Evolutionary conservation across 2,888 invertebrate species (phyloP).

Genomic region (Alitta virens): DNA sequence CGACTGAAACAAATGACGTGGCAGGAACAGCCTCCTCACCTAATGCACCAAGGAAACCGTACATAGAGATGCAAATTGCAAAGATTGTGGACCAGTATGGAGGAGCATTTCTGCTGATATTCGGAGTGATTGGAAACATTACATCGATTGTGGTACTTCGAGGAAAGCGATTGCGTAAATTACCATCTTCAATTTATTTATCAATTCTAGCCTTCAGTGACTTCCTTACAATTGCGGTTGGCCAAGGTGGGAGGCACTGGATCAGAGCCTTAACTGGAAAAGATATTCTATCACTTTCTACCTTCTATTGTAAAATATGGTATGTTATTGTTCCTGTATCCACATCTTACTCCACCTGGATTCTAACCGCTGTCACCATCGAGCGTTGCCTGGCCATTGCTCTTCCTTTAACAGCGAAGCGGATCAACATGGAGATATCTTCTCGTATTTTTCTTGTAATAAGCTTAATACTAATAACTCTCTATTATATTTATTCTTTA

Average conservation of each 20-base stretch:
- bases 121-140: slow-evolving; percentile 9
- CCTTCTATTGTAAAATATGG: slow-evolving; percentile 13
- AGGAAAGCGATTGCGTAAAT: not conserved
- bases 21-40: no score
- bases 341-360: slow-evolving; percentile 3
- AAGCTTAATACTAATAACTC: not conserved
- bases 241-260: slow-evolving; percentile 8
- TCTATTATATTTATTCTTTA: not conserved
- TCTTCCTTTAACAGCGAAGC: not conserved
- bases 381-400: slow-evolving; percentile 8
- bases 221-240: not conserved
- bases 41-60: no score
- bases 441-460: not conserved
- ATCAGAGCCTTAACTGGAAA: slow-evolving; percentile 3
- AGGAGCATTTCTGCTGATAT: slow-evolving; percentile 5
- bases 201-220: not conserved
- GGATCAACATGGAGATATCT: no score
- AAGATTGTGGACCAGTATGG: slow-evolving; percentile 10
- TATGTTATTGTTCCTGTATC: not conserved
- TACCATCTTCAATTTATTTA: not conserved
- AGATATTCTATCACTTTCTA: slow-evolving; percentile 1
- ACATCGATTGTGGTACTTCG: not conserved
- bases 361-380: slow-evolving; percentile 6
- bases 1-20: no score
- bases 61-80: not conserved